Percentiles rank a stretch among this genome's conserved stretches.
Conservation (phyloP, 64 coral and sea anemone genomes). For the Astreopora myriophthalma region DNA sequence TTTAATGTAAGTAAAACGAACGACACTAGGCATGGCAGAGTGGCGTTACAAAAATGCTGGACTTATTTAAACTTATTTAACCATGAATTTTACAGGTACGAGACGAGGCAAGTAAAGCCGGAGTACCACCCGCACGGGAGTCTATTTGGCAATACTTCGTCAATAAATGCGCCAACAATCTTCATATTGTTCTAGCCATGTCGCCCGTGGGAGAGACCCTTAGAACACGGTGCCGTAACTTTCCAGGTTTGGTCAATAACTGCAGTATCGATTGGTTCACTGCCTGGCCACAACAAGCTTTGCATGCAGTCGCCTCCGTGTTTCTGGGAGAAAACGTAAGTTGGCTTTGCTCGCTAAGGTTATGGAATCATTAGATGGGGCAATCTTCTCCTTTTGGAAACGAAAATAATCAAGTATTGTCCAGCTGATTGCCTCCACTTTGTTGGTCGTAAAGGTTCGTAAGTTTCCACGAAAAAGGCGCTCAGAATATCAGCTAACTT, state of each 20-base stretch:
- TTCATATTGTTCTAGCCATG: slow-evolving; percentile 98
- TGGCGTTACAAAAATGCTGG: too few relatives aligned
- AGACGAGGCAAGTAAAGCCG: slow-evolving; percentile 94
- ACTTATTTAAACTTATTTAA: too few relatives aligned
- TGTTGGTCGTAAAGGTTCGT: too few relatives aligned
- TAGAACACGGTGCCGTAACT: slow-evolving; percentile 97
- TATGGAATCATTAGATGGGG: neutral
- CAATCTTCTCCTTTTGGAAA: neutral
- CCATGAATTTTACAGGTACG: slow-evolving; percentile 82
- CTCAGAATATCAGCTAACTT: too few relatives aligned
- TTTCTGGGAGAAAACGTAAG: slow-evolving; percentile 96
- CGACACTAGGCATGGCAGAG: too few relatives aligned
- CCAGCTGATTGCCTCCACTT: too few relatives aligned
- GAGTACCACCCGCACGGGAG: slow-evolving; percentile 91
- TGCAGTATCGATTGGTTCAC: slow-evolving; percentile 99
- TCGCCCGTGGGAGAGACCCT: slow-evolving; percentile 96
- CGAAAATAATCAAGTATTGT: neutral
- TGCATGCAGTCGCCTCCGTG: slow-evolving; percentile 92
- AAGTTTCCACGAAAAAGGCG: too few relatives aligned
- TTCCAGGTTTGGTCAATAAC: slow-evolving; percentile 98
- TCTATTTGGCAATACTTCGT: slow-evolving; percentile 99
- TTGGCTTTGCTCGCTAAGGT: neutral
- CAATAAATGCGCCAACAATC: slow-evolving; percentile 95
- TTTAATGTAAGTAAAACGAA: too few relatives aligned
- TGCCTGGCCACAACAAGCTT: slow-evolving; percentile 94